These are phyloP conservation scores for Standfussiana lucernea DNA, from an alignment of 2,888 invertebrate genomes.

Conservation along the genomic window DNA sequence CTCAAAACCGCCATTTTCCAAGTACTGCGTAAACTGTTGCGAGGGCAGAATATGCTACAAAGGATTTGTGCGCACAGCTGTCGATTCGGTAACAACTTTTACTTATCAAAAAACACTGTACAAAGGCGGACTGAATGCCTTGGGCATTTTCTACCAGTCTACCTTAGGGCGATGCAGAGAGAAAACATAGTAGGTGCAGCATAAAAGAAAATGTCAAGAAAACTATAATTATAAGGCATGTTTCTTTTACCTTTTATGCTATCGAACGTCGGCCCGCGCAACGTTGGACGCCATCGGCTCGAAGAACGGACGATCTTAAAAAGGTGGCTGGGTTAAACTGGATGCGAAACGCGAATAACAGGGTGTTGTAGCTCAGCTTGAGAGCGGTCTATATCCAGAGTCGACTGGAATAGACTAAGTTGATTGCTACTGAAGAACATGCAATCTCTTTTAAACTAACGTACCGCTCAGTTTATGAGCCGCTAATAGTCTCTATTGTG, in stretches of 20 bases:
- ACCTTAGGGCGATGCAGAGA: too few relatives aligned
- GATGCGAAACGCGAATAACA: neutral
- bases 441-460: neutral
- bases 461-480: neutral
- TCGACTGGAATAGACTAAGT: neutral
- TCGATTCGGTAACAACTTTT: neutral
- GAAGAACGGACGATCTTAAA: neutral
- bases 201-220: too few relatives aligned
- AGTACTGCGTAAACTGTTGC: too few relatives aligned
- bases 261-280: neutral
- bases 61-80: neutral
- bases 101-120: neutral
- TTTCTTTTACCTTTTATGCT: neutral
- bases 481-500: neutral
- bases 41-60: neutral
- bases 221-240: too few relatives aligned
- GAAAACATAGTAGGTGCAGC: too few relatives aligned
- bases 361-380: neutral
- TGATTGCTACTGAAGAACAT: neutral
- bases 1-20: too few relatives aligned
- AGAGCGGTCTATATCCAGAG: neutral
- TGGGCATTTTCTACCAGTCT: too few relatives aligned
- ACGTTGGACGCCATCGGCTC: neutral
- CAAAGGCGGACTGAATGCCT: too few relatives aligned
- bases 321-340: neutral